Base-by-base conservation (phyloP, 2,113 vertebrate genomes). In the Rhinoptilus africanus region DNA sequence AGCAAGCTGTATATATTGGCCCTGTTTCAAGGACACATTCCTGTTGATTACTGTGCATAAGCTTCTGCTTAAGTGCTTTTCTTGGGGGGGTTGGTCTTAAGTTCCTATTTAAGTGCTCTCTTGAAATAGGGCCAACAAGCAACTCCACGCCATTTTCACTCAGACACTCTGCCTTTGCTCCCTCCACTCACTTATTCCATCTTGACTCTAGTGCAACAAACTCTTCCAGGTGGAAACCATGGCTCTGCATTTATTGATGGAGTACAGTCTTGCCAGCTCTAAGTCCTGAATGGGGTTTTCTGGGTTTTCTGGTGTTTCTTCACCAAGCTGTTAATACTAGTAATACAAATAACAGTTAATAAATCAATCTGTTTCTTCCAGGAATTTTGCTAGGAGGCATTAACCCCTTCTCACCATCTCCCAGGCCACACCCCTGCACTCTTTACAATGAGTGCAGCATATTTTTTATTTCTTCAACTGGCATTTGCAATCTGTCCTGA, bases 401-500 rank as follows among this genome's bases (percentile, higher is more conserved):
- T 96, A 95, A 94, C 96, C 95, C 94, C 94, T 95, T 97, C 88
- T 96, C 97, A 95, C 96, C 96, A 97, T 97, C 82, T 91, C 62
- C 78, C 62, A 89, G 89, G 96, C 97, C 97, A 95, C 97, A 95
- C 95, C 97, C 97, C 95, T 95, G 92, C 86, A 85, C 96, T 92
- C 97, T 97, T 97, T 96, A 81, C 97, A 96, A 77, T 93, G 96
- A 97, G 93, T 69, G 89, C 96, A 97, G 97, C 98, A 98, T 98
- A 98, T 98, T 98, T 98, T 98, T 96, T 97, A 96, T 97, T 98
- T 98, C 98, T 98, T 98, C 98, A 94, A 98, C 95, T 98, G 92
- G 94, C 96, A 96, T 68, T 96, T 97, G 97, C 98, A 98, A 98
- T 98, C 97, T 98, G 98, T 98, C 97, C 97, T 97, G 97, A 97